Base-by-base conservation (phyloP, 2,888 invertebrate genomes). In the Lasioglossum figueresi region DNA sequence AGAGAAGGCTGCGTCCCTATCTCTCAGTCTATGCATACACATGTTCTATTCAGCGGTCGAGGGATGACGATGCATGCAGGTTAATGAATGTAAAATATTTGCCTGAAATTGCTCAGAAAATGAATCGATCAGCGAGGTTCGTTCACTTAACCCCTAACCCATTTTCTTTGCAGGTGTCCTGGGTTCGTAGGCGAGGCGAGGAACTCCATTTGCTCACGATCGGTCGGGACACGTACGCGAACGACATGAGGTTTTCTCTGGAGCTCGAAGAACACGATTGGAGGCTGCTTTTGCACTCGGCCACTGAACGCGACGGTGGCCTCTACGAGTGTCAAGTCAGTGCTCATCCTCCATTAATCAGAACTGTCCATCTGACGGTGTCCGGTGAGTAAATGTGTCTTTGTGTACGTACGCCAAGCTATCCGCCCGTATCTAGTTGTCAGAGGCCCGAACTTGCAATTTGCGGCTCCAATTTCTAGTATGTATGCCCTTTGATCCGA, bases 241-340 rank as follows among this genome's bases (percentile, higher is more conserved):
- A 92, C 87, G 95, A 95, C 87, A 97, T 97, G 1, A 96, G 98
- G 75, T 97, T 97, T 94, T 96, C 97, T 5, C 95, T 97, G 78
- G 96, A 96, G 82, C 97, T 97, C 93, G 96, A 97, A 91, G 96
- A 96, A 82, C 97, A 97, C 93, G 97, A 98, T 93, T 98, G 98
- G 98, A 96, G 97, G 87, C 96, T 98, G 83, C 96, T 96, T 87
- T 96, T 98, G 80, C 96, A 97, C 94, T 97, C 97, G 93, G 97
- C 97, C 88, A 97, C 97, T 83, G 97, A 97, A 93, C 95, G 97
- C 80, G 98, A 98, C 93, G 97, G 97, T 87, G 98, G 98, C n/a
- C 96, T 96, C 91, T 97, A 97, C 95, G 97, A 97, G 95, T 97
- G 97, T 91, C 97, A 97, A 95, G 97, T 97, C 88, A 97, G 97